A percentile compares a stretch with the other conserved stretches of the same genome.
Conservation (phyloP, 2,888 invertebrate genomes). For the Calliscelio sp. region DNA sequence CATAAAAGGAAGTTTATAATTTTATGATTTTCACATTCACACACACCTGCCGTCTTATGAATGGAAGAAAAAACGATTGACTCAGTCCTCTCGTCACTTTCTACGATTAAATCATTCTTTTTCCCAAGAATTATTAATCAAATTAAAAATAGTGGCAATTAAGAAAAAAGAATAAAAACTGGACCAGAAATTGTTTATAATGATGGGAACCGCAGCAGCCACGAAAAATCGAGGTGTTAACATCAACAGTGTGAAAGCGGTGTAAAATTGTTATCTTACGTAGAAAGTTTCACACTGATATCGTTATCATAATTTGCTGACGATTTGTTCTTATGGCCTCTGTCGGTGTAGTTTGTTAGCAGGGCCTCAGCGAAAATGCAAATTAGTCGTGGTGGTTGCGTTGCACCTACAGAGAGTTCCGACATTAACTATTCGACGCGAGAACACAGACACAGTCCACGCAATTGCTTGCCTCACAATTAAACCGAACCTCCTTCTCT, state of each 20-base stretch:
- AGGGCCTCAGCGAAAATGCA: constrained; percentile 44
- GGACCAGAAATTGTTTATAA: neutral
- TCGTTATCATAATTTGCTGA: constrained; percentile 60
- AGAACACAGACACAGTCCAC: constrained; percentile 27
- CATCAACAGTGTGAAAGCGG: neutral
- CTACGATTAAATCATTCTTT: constrained; percentile 2
- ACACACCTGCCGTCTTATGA: constrained; percentile 9
- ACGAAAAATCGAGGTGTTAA: neutral
- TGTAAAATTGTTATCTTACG: constrained; percentile 36
- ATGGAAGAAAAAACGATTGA: neutral
- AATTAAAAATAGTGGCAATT: too few relatives aligned
- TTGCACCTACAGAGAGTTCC: constrained; percentile 34
- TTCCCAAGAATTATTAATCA: neutral
- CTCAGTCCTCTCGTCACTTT: constrained; percentile 29
- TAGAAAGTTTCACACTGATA: constrained; percentile 39
- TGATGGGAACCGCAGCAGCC: neutral
- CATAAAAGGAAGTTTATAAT: constrained; percentile 43
- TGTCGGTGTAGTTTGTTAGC: constrained; percentile 38
- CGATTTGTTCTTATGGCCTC: constrained; percentile 50
- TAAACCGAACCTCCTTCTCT: constrained; percentile 22
- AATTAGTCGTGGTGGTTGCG: constrained; percentile 41
- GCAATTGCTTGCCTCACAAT: constrained; percentile 36
- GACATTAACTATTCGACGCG: constrained; percentile 46
- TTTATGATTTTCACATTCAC: constrained; percentile 43
- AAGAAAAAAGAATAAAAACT: too few relatives aligned